Conservation (phyloP, 2,113 vertebrate species). For the Peromyscus polionotus region DNA sequence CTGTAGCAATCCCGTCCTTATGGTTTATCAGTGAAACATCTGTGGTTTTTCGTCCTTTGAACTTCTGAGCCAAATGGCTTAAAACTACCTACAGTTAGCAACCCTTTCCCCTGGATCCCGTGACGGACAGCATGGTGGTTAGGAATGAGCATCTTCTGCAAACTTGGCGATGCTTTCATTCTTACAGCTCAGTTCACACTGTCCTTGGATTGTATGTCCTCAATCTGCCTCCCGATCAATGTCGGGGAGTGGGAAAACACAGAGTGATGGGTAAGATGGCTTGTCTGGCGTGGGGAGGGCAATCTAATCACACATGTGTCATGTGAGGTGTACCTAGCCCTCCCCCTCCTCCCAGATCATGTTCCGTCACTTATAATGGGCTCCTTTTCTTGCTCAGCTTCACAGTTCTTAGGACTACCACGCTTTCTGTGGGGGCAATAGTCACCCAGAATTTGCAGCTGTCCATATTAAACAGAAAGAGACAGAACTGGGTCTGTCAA, state of each 20-base stretch:
- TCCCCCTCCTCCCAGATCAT: not conserved
- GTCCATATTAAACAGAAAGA: conserved; percentile 41
- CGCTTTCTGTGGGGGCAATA: not conserved
- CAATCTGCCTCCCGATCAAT: conserved; percentile 49
- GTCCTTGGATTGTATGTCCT: not conserved
- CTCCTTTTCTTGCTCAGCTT: not conserved
- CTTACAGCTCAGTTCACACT: not conserved
- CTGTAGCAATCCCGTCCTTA: conserved; percentile 2
- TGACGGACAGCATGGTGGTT: not conserved
- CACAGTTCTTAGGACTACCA: not conserved
- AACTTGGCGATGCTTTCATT: not conserved
- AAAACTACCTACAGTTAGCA: not conserved
- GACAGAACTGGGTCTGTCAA: not conserved
- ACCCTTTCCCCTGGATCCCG: not conserved
- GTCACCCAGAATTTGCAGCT: not conserved
- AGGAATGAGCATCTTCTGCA: not conserved
- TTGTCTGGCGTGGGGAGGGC: not conserved
- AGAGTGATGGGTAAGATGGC: not conserved
- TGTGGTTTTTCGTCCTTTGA: conserved; percentile 50
- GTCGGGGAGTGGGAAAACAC: conserved; percentile 33
- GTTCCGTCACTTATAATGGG: not conserved
- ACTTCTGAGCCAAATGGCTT: conserved; percentile 69
- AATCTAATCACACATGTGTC: not conserved
- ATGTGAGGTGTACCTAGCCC: not conserved
- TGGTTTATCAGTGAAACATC: conserved; percentile 68